Evolutionary conservation across 2,113 vertebrate genomes (phyloP), one percentile per base, ranked within the genome.

Genomic region (Ia io): DNA sequence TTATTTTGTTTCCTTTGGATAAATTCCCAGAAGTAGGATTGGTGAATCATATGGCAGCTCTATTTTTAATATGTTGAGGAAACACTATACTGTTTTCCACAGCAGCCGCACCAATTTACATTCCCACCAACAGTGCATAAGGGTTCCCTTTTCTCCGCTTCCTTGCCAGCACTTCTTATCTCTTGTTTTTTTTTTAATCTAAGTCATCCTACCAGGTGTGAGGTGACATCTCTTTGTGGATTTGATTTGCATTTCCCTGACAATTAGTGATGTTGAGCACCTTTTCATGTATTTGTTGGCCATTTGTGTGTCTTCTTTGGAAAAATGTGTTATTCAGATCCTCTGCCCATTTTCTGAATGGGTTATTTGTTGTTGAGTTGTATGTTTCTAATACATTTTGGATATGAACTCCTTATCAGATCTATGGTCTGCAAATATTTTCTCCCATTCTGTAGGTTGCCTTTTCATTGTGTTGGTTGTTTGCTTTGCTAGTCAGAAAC

Each of bases 1-100:
- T 2, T 40, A 23, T 16, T 37, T 30, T 42, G 51, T 59, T 49
- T 32, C 63, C 74, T 93, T n/a, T 30, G 49, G 17, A 53, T 4
- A 4, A 6, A 13, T 37, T 3, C 40, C 91, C 61, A 10, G 61
- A 40, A 32, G 23, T 2, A 25, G 40, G 28, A 9, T 17, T 13
- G 8, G 32, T 37, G 61, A 40, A 7, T 23, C 22, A 1, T 0
- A 9, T 0, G 32, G 30, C 7, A 3, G 30, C 32, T 44, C 30
- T 56, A 9, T 16, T 9, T 73, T 32, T 32, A 17, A 10, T 23
- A 30, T 42, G 22, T 4, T n/a, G 84, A 73, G 69, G 37, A 56
- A 16, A 0, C 18, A 13, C 40, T 37, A 20, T 28, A 23, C 18
- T 1, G 42, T 40, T 40, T 32, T 59, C 49, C 63, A 18, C 5